phyloP scores from a whole-genome alignment of 1,140 invertebrate species.

The Nylanderia fulva region DNA sequence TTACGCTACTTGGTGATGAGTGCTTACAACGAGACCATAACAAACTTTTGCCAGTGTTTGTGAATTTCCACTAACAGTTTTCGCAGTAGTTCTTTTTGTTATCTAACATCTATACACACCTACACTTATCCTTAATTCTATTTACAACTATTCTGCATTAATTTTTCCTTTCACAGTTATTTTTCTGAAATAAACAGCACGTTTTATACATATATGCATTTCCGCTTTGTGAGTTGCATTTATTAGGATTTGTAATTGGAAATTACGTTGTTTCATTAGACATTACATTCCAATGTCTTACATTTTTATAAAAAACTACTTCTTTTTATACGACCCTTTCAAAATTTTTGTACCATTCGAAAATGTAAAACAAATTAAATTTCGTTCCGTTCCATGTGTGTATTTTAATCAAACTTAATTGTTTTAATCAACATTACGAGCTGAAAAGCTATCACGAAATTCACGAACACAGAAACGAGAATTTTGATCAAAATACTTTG shows the following conservation, averaged over 20 bases:
- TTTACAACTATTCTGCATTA: neutral
- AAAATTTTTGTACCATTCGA: neutral
- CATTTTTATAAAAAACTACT: neutral
- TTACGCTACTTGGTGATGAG: slow-evolving; percentile 10
- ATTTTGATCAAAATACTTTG: neutral
- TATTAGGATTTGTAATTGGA: neutral
- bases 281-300: neutral
- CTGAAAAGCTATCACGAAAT: neutral
- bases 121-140: slow-evolving; percentile 1
- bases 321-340: neutral
- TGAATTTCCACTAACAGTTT: slow-evolving; percentile 20
- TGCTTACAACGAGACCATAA: neutral
- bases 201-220: neutral
- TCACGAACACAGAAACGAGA: too few species aligned
- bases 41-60: slow-evolving; percentile 24
- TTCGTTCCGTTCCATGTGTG: neutral
- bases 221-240: neutral
- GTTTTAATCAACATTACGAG: neutral
- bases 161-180: neutral
- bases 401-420: neutral
- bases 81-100: neutral
- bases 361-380: neutral
- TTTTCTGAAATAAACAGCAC: neutral
- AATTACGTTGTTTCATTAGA: neutral
- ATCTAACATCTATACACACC: neutral